Evolutionary conservation across 2,113 vertebrate genomes (phyloP), one percentile per base, ranked within the genome.

Genomic region (Castor canadensis): DNA sequence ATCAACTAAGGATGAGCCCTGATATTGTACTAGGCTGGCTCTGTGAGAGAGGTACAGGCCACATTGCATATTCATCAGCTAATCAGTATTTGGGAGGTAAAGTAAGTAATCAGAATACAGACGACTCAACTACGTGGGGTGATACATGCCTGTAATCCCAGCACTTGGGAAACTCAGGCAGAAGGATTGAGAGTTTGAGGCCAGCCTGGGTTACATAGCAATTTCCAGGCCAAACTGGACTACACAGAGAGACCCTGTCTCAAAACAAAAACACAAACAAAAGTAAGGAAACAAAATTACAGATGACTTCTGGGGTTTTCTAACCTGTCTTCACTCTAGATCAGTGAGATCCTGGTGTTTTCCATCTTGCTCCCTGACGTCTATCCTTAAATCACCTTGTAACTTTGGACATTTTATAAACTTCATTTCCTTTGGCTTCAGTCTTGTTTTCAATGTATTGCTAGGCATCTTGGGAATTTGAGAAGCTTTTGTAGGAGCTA

Each of bases 401-500:
- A 60, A 58, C 45, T 91, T n/a, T 47, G 89, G 79, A 83, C 71
- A 67, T 17, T 60, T 6, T 60, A 64, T 43, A 86, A n/a, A 87
- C 80, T 49, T 82, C 60, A 43, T 54, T 84, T 56, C 58, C 66
- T 67, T 67, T 62, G 86, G 62, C 85, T 76, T 30, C 38, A n/a
- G 28, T 58, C 54, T 76, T 82, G 16, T 60, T 92, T 72, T 83
- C 49, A 43, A 0, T 38, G 69, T 16, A 56, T 88, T 45, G 20
- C 85, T 75, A 75, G 38, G 62, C 28, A 66, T 86, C 71, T 75
- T 89, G 69, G 89, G 89, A n/a, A 71, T 66, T 89, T 43, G 32
- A 93, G 62, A 92, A 71, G 56, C 19, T 92, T 93, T 87, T 77
- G 66, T 90, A 69, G 69, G 40, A 91, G 40, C 94, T 82, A 80